These are phyloP conservation scores for Oxyura jamaicensis DNA, from an alignment of 2,113 vertebrate genomes.

Conservation along the genomic window DNA sequence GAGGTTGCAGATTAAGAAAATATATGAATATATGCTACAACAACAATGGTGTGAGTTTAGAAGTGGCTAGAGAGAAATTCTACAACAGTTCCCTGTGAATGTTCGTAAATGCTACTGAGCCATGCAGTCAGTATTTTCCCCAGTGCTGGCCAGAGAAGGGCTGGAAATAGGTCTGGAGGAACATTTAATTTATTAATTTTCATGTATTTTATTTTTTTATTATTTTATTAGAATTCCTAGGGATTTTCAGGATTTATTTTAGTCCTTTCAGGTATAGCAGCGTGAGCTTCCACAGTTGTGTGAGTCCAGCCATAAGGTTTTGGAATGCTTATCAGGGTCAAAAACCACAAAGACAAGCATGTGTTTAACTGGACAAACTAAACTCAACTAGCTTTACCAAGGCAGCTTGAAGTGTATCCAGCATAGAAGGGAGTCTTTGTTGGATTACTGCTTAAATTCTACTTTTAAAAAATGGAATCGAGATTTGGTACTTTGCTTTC, in stretches of 20 bases:
- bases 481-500: neutral
- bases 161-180: neutral
- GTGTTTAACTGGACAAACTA: neutral
- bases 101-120: neutral
- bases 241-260: neutral
- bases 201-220: neutral
- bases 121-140: neutral
- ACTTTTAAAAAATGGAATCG: neutral
- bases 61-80: neutral
- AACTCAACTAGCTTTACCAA: neutral
- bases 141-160: neutral
- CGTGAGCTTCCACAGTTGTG: neutral
- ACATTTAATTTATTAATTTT: neutral
- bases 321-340: neutral
- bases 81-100: neutral
- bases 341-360: neutral
- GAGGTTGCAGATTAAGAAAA: neutral
- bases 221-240: neutral
- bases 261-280: neutral
- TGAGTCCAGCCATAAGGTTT: neutral
- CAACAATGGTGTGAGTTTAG: neutral
- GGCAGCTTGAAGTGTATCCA: neutral
- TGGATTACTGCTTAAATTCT: slow-evolving; percentile 18
- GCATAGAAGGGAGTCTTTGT: neutral
- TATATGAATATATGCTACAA: neutral